Conservation (phyloP, 92 coral and sea anemone species). For the Ricordea florida region DNA sequence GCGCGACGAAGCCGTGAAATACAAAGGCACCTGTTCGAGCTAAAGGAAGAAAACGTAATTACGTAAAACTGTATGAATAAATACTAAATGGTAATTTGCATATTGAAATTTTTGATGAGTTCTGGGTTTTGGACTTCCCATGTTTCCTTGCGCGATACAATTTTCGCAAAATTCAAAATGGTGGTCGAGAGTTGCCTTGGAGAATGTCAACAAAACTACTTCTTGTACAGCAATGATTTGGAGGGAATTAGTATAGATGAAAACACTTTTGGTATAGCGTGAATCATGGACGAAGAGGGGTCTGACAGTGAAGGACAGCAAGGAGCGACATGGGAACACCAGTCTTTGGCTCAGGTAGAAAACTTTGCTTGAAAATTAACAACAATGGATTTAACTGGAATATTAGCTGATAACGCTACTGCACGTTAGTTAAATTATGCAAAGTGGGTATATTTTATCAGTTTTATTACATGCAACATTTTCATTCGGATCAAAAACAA, state of each 20-base stretch:
- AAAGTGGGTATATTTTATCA: too few relatives aligned
- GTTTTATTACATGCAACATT: too few relatives aligned
- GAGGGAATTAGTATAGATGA: conserved; percentile 16
- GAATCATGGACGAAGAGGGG: conserved; percentile 21
- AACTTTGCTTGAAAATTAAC: neutral
- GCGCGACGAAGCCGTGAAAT: too few relatives aligned
- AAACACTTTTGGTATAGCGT: neutral
- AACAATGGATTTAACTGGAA: neutral
- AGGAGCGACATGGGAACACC: conserved; percentile 94
- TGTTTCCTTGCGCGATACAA: neutral
- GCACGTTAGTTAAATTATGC: neutral
- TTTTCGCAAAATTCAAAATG: conserved; percentile 46
- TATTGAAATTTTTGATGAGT: too few relatives aligned
- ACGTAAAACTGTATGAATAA: too few relatives aligned
- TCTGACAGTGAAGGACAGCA: conserved; percentile 24
- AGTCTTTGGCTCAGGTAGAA: conserved; percentile 86
- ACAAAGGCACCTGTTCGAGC: too few relatives aligned
- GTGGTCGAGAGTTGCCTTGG: conserved; percentile 58
- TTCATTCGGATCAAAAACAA: too few relatives aligned
- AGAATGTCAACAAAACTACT: conserved; percentile 27
- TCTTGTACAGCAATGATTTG: too few relatives aligned
- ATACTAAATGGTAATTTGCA: too few relatives aligned
- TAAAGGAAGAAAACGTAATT: too few relatives aligned
- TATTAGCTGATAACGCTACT: neutral
- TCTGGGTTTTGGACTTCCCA: too few relatives aligned